Evolutionary conservation across 2,888 invertebrate genomes (phyloP).

Genomic region (Steinernema scapterisci): DNA sequence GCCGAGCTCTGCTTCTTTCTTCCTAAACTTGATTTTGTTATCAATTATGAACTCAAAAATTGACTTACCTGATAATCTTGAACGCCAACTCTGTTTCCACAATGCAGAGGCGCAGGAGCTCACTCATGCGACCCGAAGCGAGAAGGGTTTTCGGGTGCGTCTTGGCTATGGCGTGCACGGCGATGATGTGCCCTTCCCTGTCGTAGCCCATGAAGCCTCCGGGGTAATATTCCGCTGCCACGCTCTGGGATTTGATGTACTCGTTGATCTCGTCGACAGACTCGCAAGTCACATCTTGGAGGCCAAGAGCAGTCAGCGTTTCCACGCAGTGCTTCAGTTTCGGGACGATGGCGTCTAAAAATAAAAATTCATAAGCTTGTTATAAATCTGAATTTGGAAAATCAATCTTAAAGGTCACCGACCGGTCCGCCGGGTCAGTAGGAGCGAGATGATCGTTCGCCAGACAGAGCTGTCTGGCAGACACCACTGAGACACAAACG

Average conservation of each 20-base stretch:
- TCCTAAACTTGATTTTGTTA: constrained; percentile 19
- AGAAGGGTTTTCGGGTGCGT: constrained; percentile 54
- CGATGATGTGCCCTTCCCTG: constrained; percentile 43
- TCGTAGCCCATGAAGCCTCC: constrained; percentile 50
- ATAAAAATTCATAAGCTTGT: background rate
- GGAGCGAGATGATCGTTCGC: too few relatives aligned
- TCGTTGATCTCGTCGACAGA: background rate
- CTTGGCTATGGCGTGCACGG: constrained; percentile 40
- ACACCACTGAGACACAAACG: too few relatives aligned
- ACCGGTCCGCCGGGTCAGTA: too few relatives aligned
- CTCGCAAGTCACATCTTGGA: constrained; percentile 29
- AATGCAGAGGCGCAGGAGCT: constrained; percentile 52
- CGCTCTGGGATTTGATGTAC: background rate
- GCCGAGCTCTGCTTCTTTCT: constrained; percentile 40
- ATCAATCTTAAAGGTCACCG: too few relatives aligned
- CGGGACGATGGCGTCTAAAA: constrained; percentile 58
- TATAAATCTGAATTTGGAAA: too few relatives aligned
- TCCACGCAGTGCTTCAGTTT: constrained; percentile 55
- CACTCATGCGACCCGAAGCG: constrained; percentile 54
- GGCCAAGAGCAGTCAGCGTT: constrained; percentile 56
- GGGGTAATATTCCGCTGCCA: constrained; percentile 4
- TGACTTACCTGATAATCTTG: constrained; percentile 46
- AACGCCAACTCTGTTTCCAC: constrained; percentile 52
- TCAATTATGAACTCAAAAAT: too few relatives aligned
- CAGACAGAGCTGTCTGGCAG: too few relatives aligned